Percentiles rank a stretch among this genome's conserved stretches.
These are phyloP conservation scores for Athripsodes cinereus DNA, from an alignment of 2,888 invertebrate genomes.

Conservation along the genomic window DNA sequence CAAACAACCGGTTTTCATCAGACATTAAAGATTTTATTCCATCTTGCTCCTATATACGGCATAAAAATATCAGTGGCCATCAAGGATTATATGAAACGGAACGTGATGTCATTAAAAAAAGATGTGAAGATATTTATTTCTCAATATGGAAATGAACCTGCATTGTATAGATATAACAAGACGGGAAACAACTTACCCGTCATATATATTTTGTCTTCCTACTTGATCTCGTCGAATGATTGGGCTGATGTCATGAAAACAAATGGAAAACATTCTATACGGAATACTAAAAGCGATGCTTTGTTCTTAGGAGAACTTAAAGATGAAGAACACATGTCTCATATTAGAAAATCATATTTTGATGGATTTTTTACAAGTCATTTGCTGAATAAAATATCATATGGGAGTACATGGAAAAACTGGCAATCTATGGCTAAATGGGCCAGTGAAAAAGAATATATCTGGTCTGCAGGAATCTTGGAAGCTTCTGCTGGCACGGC, in stretches of 20 bases:
- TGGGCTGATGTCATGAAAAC: conserved; percentile 48
- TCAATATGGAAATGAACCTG: conserved; percentile 49
- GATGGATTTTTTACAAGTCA: conserved; percentile 60
- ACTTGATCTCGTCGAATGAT: conserved; percentile 43
- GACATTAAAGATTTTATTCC: conserved; percentile 15
- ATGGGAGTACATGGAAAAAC: conserved; percentile 54
- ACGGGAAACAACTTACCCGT: conserved; percentile 37
- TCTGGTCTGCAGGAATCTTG: conserved; percentile 24
- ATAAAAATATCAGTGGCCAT: conserved; percentile 52
- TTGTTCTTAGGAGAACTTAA: conserved; percentile 53
- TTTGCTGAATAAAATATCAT: conserved; percentile 54
- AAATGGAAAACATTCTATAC: conserved; percentile 42
- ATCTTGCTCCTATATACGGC: conserved; percentile 36
- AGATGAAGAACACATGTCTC: conserved; percentile 45
- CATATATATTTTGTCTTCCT: conserved; percentile 58
- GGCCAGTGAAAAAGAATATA: conserved; percentile 15
- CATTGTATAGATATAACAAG: conserved; percentile 45
- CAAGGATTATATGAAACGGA: conserved; percentile 49
- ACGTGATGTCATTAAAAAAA: conserved; percentile 41
- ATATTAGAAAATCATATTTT: conserved; percentile 46
- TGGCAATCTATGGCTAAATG: conserved; percentile 33
- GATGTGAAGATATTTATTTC: conserved; percentile 41
- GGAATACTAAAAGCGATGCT: conserved; percentile 49
- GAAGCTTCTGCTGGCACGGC: conserved; percentile 18
- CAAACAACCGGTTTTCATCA: conserved; percentile 16